Evolutionary conservation across 2,113 vertebrate species (phyloP).

Genomic region (Shinisaurus crocodilurus): DNA sequence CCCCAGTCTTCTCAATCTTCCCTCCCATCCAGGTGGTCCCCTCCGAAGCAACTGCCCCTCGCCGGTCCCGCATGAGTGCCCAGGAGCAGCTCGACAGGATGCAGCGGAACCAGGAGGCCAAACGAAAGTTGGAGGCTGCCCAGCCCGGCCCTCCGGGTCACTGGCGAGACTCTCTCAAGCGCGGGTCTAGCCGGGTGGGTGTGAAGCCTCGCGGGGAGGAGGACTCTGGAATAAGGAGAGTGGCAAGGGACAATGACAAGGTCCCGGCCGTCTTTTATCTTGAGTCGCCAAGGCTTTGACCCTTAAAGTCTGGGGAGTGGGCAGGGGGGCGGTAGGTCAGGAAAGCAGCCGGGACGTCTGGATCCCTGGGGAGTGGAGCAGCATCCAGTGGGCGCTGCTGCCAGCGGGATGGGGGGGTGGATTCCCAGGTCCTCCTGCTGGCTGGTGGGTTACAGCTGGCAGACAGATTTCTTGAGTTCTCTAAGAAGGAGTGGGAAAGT

Average conservation of each 20-base stretch:
- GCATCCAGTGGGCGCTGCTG: background rate
- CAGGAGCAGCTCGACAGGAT: conserved; percentile 76
- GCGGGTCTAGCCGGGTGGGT: conserved; percentile 38
- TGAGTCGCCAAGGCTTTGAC: background rate
- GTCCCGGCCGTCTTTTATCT: background rate
- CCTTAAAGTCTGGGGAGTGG: background rate
- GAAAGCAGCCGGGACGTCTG: background rate
- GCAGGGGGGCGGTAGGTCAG: background rate
- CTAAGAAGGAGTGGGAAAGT: background rate
- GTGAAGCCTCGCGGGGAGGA: background rate
- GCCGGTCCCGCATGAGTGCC: conserved; percentile 71
- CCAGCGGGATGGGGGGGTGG: background rate
- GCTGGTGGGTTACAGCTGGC: background rate
- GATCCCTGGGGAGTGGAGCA: background rate
- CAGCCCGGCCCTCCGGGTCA: background rate
- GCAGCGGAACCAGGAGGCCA: conserved; percentile 69
- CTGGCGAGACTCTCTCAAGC: background rate
- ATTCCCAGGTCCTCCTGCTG: background rate
- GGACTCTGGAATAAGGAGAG: background rate
- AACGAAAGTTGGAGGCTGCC: conserved; percentile 49
- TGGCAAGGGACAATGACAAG: background rate
- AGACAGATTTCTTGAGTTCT: background rate
- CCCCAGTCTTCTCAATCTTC: background rate
- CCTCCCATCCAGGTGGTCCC: background rate
- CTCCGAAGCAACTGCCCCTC: conserved; percentile 20